These are phyloP conservation scores for Zophobas morio DNA, from an alignment of 1,140 invertebrate genomes.

Conservation along the genomic window DNA sequence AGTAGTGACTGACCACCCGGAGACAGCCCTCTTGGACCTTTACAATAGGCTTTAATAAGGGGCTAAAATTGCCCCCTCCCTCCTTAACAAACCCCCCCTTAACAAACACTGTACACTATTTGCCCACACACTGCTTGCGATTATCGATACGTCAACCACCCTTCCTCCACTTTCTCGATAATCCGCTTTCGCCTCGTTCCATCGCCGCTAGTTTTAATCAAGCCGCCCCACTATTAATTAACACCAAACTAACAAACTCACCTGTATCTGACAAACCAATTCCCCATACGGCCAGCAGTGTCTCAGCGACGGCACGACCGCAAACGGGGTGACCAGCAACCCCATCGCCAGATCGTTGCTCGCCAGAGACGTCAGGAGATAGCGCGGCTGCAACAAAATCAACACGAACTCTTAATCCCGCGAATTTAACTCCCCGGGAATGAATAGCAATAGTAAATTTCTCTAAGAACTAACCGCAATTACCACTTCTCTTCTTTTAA, in stretches of 20 bases:
- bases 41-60: too few relatives aligned
- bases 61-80: too few relatives aligned
- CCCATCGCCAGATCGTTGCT: slow-evolving; percentile 89
- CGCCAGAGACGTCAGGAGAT: slow-evolving; percentile 85
- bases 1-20: too few relatives aligned
- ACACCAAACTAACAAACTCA: slow-evolving; percentile 66
- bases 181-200: neutral
- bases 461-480: slow-evolving; percentile 1
- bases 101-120: too few relatives aligned
- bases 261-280: slow-evolving; percentile 91
- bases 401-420: neutral
- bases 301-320: slow-evolving; percentile 83
- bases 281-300: slow-evolving; percentile 92
- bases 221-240: slow-evolving; percentile 14
- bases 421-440: neutral
- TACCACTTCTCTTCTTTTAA: slow-evolving; percentile 5
- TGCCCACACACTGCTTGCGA: too few relatives aligned
- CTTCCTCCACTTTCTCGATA: neutral
- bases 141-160: too few relatives aligned
- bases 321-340: slow-evolving; percentile 85
- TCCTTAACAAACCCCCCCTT: too few relatives aligned
- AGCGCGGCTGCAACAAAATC: slow-evolving; percentile 79
- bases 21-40: too few relatives aligned
- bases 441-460: slow-evolving; percentile 7
- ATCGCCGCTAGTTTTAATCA: slow-evolving; percentile 13